Conservation (phyloP, 1,140 invertebrate genomes). For the Andricus grossulariae region DNA sequence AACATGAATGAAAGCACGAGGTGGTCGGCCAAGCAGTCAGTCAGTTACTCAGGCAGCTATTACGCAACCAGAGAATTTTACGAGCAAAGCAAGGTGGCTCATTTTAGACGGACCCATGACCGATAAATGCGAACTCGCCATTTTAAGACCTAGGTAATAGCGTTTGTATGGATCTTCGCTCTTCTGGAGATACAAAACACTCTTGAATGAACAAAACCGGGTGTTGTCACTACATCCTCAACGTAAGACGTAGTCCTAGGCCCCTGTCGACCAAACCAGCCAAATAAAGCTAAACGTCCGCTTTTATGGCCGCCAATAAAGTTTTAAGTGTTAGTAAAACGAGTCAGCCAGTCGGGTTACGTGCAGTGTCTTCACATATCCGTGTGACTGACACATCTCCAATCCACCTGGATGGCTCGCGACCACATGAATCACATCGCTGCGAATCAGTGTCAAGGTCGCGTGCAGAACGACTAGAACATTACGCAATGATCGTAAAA, state of each 20-base stretch:
- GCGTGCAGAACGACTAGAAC: slow-evolving; percentile 51
- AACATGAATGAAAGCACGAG: slow-evolving; percentile 39
- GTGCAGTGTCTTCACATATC: slow-evolving; percentile 55
- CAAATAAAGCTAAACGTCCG: slow-evolving; percentile 73
- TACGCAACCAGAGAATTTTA: slow-evolving; percentile 44
- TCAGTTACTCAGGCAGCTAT: slow-evolving; percentile 32
- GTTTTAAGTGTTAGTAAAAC: slow-evolving; percentile 76
- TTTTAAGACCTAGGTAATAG: slow-evolving; percentile 26
- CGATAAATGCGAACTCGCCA: slow-evolving; percentile 35
- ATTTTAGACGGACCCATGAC: slow-evolving; percentile 38
- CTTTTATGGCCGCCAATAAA: slow-evolving; percentile 75
- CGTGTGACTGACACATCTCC: slow-evolving; percentile 41
- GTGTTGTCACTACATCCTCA: slow-evolving; percentile 36
- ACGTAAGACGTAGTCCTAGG: slow-evolving; percentile 53
- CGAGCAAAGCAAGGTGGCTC: slow-evolving; percentile 44
- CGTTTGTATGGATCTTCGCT: slow-evolving; percentile 3
- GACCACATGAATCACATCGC: slow-evolving; percentile 60
- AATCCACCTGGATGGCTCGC: slow-evolving; percentile 56
- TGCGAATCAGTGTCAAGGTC: slow-evolving; percentile 73
- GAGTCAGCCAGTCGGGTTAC: slow-evolving; percentile 55
- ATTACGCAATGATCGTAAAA: slow-evolving; percentile 70
- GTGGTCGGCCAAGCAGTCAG: slow-evolving; percentile 4
- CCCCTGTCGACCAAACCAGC: slow-evolving; percentile 46
- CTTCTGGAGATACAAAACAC: slow-evolving; percentile 33
- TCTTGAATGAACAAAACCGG: slow-evolving; percentile 50